Evolutionary conservation across 2,797 vertebrate genomes (phyloP).

Genomic region (Rhadinocentrus ornatus): DNA sequence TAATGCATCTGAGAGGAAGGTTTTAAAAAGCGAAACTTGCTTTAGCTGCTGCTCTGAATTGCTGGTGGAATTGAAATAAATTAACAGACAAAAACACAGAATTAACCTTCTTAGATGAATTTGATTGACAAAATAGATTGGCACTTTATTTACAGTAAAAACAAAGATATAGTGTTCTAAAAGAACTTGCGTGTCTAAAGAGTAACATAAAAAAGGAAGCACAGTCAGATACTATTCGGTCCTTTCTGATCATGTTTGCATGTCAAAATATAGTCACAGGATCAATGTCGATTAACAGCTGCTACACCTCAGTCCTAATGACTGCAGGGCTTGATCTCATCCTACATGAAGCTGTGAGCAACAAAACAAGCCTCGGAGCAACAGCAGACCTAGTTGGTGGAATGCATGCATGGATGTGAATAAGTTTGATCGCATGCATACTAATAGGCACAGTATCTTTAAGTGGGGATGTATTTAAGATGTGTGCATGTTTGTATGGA

Average conservation of each 20-base stretch:
- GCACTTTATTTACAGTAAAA: neutral
- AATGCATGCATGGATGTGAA: conserved; percentile 2
- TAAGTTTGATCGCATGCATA: neutral
- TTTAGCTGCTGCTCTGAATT: neutral
- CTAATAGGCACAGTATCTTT: neutral
- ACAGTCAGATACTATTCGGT: neutral
- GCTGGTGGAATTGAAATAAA: neutral
- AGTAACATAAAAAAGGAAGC: neutral
- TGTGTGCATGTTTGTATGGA: neutral
- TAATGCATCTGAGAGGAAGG: neutral
- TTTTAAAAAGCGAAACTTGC: conserved; percentile 6
- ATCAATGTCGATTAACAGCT: conserved; percentile 1
- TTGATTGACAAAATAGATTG: no score
- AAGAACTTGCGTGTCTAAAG: neutral
- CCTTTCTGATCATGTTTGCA: neutral
- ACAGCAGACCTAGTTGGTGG: neutral
- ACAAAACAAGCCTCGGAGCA: neutral
- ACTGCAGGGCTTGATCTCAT: conserved; percentile 3
- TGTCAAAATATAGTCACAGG: neutral
- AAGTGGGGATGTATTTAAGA: neutral
- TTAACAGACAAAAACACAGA: no score
- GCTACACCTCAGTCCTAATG: neutral
- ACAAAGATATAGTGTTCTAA: neutral
- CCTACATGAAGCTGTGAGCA: neutral
- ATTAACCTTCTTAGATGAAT: neutral